phyloP scores from a whole-genome alignment of 2,797 vertebrate genomes.

The Numenius phaeopus region DNA sequence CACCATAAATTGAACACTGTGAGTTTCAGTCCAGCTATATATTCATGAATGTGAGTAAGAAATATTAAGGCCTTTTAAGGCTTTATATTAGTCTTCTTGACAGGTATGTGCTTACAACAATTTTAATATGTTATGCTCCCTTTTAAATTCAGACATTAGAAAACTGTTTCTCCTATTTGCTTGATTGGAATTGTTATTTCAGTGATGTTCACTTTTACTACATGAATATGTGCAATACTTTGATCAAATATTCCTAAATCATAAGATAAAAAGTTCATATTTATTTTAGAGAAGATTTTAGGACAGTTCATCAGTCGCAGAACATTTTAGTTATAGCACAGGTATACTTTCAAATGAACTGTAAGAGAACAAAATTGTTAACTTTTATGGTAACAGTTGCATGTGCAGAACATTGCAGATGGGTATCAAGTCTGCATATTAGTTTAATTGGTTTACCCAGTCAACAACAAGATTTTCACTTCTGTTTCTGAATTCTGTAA shows the following conservation, averaged over 20 bases:
- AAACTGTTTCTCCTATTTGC: conserved; percentile 32
- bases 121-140: conserved; percentile 6
- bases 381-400: not conserved
- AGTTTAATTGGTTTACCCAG: not conserved
- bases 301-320: not conserved
- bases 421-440: not conserved
- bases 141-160: conserved; percentile 28
- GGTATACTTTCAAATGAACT: not conserved
- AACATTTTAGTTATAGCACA: not conserved
- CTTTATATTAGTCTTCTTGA: not conserved
- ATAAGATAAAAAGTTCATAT: not conserved
- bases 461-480: not conserved
- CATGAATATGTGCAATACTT: not conserved
- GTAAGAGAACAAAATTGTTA: not conserved
- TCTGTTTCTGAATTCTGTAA: not conserved
- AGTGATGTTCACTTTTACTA: not conserved
- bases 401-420: not conserved
- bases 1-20: not conserved
- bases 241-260: not conserved
- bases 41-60: conserved; percentile 31
- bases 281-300: conserved; percentile 24
- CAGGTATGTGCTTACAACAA: conserved; percentile 11
- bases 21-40: conserved; percentile 24
- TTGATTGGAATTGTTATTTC: conserved; percentile 39
- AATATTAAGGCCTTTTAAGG: conserved; percentile 2